Evolutionary conservation across 2,888 invertebrate species (phyloP).

Genomic region (Ceriagrion tenellum): DNA sequence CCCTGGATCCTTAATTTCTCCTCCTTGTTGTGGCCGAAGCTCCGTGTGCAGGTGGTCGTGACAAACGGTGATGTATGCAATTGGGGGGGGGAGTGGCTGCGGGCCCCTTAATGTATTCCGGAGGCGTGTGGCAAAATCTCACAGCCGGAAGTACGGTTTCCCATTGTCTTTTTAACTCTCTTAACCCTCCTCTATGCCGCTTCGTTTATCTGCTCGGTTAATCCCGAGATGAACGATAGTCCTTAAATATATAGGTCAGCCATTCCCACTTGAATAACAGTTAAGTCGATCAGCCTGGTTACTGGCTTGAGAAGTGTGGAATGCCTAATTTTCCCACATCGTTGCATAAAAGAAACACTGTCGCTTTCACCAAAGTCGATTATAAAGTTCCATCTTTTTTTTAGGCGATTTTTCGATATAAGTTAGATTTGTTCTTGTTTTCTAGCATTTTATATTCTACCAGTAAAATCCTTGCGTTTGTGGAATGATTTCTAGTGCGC

Average conservation of each 20-base stretch:
- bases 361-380: neutral
- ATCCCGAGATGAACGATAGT: constrained; percentile 59
- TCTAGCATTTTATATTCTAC: neutral
- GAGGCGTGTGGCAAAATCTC: constrained; percentile 25
- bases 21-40: neutral
- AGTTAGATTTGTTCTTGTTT: neutral
- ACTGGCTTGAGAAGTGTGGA: neutral
- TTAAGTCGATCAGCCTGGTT: neutral
- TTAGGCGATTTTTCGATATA: neutral
- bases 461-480: neutral
- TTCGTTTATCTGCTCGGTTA: constrained; percentile 63
- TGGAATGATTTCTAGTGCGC: too few relatives aligned
- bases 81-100: neutral
- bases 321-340: constrained; percentile 7
- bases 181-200: neutral
- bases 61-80: constrained; percentile 34
- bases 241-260: constrained; percentile 58
- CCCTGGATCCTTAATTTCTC: neutral
- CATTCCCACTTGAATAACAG: constrained; percentile 43
- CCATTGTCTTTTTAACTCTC: constrained; percentile 47
- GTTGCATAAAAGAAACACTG: constrained; percentile 3
- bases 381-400: neutral
- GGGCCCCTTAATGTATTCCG: neutral
- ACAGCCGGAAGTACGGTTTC: constrained; percentile 48
- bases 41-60: constrained; percentile 32